phyloP scores from a whole-genome alignment of 2,797 vertebrate genomes.

The Anguilla megastoma region DNA sequence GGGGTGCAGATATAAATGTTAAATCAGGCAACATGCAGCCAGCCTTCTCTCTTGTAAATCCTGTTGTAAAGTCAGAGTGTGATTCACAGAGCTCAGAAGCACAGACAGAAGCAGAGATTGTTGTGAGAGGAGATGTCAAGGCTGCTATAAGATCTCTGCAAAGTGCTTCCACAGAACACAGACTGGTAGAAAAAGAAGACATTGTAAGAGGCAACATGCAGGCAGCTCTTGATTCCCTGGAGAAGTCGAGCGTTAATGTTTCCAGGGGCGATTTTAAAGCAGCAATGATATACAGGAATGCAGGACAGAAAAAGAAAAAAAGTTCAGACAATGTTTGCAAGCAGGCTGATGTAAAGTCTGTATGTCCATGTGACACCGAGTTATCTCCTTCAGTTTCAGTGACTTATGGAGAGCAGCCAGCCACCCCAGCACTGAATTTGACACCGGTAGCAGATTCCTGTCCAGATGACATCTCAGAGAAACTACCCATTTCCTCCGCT shows the following conservation, averaged over 20 bases:
- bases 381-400: slow-evolving; percentile 76
- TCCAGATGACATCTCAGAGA: slow-evolving; percentile 44
- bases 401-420: slow-evolving; percentile 60
- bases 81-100: slow-evolving; percentile 75
- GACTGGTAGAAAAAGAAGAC: slow-evolving; percentile 79
- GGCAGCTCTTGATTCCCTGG: slow-evolving; percentile 76
- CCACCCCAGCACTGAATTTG: slow-evolving; percentile 53
- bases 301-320: slow-evolving; percentile 75
- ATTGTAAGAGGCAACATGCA: slow-evolving; percentile 79
- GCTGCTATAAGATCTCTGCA: slow-evolving; percentile 84
- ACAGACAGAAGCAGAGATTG: slow-evolving; percentile 70
- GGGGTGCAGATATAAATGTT: slow-evolving; percentile 70
- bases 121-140: slow-evolving; percentile 83
- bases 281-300: slow-evolving; percentile 87
- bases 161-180: slow-evolving; percentile 77
- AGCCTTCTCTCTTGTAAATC: slow-evolving; percentile 64
- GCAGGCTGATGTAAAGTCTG: slow-evolving; percentile 73
- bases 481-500: slow-evolving; percentile 30
- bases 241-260: slow-evolving; percentile 83
- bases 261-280: slow-evolving; percentile 85
- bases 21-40: slow-evolving; percentile 72
- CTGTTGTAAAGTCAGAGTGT: slow-evolving; percentile 70
- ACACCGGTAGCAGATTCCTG: slow-evolving; percentile 29
- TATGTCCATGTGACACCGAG: slow-evolving; percentile 58
- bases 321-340: slow-evolving; percentile 68